Evolutionary conservation across 2,797 vertebrate genomes (phyloP).

Genomic region (Anguilla obscura): DNA sequence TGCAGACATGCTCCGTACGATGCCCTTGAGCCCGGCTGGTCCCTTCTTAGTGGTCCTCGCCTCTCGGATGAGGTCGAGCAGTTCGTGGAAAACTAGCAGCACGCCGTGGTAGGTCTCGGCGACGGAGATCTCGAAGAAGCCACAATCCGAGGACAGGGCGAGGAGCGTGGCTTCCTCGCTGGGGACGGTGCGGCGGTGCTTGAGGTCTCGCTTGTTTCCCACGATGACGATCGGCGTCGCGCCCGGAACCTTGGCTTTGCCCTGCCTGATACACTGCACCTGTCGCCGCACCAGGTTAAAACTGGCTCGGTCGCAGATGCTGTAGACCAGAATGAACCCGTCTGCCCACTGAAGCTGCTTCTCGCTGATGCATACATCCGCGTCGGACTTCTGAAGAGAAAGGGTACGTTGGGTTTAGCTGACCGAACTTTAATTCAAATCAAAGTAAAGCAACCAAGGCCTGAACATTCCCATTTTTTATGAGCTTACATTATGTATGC

Average conservation of each 20-base stretch:
- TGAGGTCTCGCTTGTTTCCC: slow-evolving; percentile 79
- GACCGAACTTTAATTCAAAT: background rate
- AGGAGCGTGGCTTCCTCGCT: slow-evolving; percentile 75
- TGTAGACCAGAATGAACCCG: slow-evolving; percentile 77
- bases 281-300: slow-evolving; percentile 68
- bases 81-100: slow-evolving; percentile 71
- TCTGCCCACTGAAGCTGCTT: slow-evolving; percentile 76
- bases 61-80: slow-evolving; percentile 70
- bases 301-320: slow-evolving; percentile 78
- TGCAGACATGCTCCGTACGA: slow-evolving; percentile 76
- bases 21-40: slow-evolving; percentile 63
- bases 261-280: slow-evolving; percentile 59
- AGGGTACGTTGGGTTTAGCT: background rate
- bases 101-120: slow-evolving; percentile 79
- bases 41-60: slow-evolving; percentile 57
- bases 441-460: background rate
- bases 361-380: slow-evolving; percentile 53
- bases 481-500: no score
- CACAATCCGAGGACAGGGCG: slow-evolving; percentile 69
- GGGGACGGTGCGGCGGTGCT: slow-evolving; percentile 69
- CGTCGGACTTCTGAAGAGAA: slow-evolving; percentile 46
- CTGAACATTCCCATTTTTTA: background rate
- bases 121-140: slow-evolving; percentile 77
- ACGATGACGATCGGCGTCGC: slow-evolving; percentile 68
- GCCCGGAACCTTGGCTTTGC: slow-evolving; percentile 50